Evolutionary conservation across 1,140 invertebrate genomes (phyloP), one percentile per base, ranked within the genome.

Genomic region (Hermetia illucens): DNA sequence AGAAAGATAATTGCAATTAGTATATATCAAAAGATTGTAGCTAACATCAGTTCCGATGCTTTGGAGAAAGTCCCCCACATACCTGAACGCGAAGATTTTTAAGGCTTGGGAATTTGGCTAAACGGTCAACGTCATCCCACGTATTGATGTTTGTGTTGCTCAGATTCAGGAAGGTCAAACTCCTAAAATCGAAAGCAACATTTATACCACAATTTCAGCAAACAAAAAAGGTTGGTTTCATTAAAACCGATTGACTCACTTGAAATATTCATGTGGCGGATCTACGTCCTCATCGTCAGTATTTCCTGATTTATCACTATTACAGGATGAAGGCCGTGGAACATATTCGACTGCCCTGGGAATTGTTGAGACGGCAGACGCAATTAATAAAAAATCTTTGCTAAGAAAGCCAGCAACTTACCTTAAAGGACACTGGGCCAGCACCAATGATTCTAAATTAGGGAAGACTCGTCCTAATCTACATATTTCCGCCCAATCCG

Each of bases 71-170:
- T 32, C 10, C 5, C n/a, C 17, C 10, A 32, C 13, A 16, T 17
- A 34, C 34, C 69, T 82, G 80, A 40, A 92, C 74, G 45, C 87
- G 67, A 21, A 93, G 66, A 63, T 85, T 85, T 44, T 74, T 74
- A n/a, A 94, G 62, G 12, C 72, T 69, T 0, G 84, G 83, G 63
- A 91, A 90, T 41, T 73, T 72, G 15, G 81, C 75, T 24, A 95
- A 66, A 45, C 76, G 68, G 48, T 91, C 85, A 34, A 94, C 77
- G 50, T 92, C 86, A 48, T 83, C 76, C 89, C 90, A 93, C 9
- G 78, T 77, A 10, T 75, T 69, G 19, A 95, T 57, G 17, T 78
- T 66, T 1, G 84, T 86, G 36, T 83, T 83, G 53, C 85, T 89
- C 13, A 94, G 65, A 57, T 90, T 91, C 8, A 94, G 65, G 58